These are phyloP conservation scores for Morus bassanus DNA, from an alignment of 2,797 vertebrate species.

Conservation along the genomic window DNA sequence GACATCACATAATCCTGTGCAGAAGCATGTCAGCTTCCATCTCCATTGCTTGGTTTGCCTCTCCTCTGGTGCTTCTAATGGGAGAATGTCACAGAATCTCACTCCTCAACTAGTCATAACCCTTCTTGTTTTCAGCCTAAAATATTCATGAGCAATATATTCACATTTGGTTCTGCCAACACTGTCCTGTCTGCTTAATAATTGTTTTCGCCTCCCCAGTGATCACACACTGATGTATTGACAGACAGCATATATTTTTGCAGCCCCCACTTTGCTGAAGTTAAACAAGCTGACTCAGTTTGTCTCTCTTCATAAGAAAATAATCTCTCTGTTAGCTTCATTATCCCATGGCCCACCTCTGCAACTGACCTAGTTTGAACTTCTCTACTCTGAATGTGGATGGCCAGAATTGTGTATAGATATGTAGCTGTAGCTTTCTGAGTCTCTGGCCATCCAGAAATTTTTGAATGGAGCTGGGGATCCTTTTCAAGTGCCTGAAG, in stretches of 20 bases:
- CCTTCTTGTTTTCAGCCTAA: not conserved
- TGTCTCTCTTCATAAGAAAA: not conserved
- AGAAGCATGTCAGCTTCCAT: not conserved
- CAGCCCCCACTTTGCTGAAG: not conserved
- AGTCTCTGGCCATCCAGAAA: not conserved
- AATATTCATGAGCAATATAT: not conserved
- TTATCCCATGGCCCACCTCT: not conserved
- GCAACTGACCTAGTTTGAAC: not conserved
- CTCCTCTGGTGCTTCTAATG: not conserved
- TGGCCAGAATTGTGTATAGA: not conserved
- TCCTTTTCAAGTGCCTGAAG: not conserved
- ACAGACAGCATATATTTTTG: not conserved
- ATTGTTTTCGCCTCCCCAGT: not conserved
- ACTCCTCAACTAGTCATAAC: not conserved
- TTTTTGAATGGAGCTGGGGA: not conserved
- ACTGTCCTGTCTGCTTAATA: slow-evolving; percentile 13
- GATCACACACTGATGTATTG: not conserved
- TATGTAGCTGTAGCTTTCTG: not conserved
- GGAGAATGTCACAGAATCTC: not conserved
- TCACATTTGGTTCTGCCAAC: not conserved
- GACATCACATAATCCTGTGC: not conserved
- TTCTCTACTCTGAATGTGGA: not conserved
- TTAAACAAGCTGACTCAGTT: slow-evolving; percentile 28
- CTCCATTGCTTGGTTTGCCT: not conserved
- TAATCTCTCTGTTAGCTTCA: not conserved